A percentile compares a stretch with the other conserved stretches of the same genome.
Conservation (phyloP, 2,113 vertebrate species). For the Sorex fumeus region DNA sequence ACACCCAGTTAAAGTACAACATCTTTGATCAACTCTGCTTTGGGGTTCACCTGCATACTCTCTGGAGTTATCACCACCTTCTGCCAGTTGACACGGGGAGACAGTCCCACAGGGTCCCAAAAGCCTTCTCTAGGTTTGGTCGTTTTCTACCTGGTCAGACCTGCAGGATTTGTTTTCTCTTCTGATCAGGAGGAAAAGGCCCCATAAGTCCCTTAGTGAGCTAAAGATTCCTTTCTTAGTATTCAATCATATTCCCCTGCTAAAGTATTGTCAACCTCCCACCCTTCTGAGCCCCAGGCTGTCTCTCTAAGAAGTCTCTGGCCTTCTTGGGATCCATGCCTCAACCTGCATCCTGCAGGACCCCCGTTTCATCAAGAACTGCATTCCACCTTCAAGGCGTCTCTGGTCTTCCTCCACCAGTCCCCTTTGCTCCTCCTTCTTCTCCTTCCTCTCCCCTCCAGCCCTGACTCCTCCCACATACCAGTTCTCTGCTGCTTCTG, state of each 20-base stretch:
- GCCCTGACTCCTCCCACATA: not conserved
- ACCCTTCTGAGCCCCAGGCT: slow-evolving; percentile 51
- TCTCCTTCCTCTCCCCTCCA: not conserved
- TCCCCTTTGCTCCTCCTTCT: slow-evolving; percentile 1
- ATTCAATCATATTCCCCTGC: slow-evolving; percentile 33
- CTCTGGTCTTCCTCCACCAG: slow-evolving; percentile 22
- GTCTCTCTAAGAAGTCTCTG: slow-evolving; percentile 41
- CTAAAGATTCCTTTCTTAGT: slow-evolving; percentile 3
- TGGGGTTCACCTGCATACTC: not conserved
- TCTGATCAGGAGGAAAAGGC: not conserved
- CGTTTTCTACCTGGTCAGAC: not conserved
- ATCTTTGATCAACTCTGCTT: not conserved
- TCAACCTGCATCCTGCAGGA: not conserved
- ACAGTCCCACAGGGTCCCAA: not conserved
- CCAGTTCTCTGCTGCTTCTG: not conserved
- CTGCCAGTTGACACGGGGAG: not conserved
- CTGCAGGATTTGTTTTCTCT: not conserved
- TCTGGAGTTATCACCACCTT: not conserved
- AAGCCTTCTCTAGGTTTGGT: not conserved
- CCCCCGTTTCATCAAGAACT: slow-evolving; percentile 45
- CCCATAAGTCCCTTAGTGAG: not conserved
- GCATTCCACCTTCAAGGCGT: not conserved
- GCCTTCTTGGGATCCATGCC: not conserved
- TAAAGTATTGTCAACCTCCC: slow-evolving; percentile 46
- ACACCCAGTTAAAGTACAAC: not conserved